Conservation (phyloP, 2,797 vertebrate genomes). For the Tapirus indicus region DNA sequence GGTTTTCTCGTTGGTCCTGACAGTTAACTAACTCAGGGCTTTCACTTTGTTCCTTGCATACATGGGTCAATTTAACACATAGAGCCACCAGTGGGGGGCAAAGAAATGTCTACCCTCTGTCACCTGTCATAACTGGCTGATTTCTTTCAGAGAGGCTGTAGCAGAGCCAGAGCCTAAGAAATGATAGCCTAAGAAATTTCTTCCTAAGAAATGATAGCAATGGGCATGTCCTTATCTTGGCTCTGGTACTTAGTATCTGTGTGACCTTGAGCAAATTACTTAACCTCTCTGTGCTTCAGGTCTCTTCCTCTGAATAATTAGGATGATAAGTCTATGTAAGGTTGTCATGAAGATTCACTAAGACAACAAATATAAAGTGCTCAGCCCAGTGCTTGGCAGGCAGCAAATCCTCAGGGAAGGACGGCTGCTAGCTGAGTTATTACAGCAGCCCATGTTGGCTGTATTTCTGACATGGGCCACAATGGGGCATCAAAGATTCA, state of each 20-base stretch:
- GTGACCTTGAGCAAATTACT: neutral
- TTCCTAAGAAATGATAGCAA: neutral
- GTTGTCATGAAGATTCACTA: neutral
- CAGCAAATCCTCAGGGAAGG: neutral
- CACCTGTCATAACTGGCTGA: neutral
- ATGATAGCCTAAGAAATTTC: neutral
- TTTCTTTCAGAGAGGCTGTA: neutral
- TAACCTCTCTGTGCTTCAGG: neutral
- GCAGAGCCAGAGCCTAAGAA: neutral
- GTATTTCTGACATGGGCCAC: constrained; percentile 61
- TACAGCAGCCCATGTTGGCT: neutral
- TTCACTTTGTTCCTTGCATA: neutral
- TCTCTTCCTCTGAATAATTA: neutral
- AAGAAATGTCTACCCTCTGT: neutral
- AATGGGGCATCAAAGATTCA: neutral
- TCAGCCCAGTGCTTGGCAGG: neutral
- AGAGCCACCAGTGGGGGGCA: neutral
- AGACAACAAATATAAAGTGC: neutral
- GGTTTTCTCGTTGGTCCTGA: neutral
- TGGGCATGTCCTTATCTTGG: neutral
- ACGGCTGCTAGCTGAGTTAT: neutral
- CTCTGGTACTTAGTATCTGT: neutral
- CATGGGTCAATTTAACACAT: neutral
- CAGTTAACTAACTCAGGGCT: neutral
- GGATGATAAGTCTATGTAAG: neutral